These are phyloP conservation scores for Piaya cayana DNA, from an alignment of 2,113 vertebrate genomes.

Conservation along the genomic window DNA sequence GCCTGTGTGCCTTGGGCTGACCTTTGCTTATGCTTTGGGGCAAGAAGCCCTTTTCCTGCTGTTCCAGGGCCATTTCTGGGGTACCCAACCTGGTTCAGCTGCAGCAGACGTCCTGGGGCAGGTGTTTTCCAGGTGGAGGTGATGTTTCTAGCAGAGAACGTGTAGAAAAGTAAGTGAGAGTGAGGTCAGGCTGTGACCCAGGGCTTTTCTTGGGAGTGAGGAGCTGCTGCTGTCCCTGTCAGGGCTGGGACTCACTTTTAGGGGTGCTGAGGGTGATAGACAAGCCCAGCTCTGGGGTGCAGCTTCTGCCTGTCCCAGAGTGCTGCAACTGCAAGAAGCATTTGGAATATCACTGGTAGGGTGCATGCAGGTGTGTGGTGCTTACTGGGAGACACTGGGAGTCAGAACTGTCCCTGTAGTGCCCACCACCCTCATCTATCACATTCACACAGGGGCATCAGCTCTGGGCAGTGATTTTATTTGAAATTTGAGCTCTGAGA, in stretches of 20 bases:
- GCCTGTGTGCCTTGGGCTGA: fast-evolving
- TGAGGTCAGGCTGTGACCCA: fast-evolving
- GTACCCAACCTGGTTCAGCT: fast-evolving
- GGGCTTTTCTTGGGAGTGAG: fast-evolving
- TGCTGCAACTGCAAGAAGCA: fast-evolving
- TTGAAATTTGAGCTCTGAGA: background rate
- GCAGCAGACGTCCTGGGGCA: fast-evolving
- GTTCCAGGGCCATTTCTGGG: fast-evolving
- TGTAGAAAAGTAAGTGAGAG: fast-evolving
- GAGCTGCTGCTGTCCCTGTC: background rate
- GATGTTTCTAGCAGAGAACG: fast-evolving
- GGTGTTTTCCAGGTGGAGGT: background rate
- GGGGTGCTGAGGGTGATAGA: fast-evolving
- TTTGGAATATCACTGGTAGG: background rate
- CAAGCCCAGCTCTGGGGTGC: fast-evolving
- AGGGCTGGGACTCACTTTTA: fast-evolving
- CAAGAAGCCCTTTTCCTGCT: background rate
- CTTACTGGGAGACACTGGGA: background rate
- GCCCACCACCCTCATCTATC: fast-evolving
- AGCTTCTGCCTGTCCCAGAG: background rate
- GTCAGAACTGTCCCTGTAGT: fast-evolving
- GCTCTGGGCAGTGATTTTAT: fast-evolving
- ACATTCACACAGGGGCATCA: fast-evolving
- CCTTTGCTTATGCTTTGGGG: fast-evolving
- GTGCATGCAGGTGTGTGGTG: background rate